These are phyloP conservation scores for Otolemur crassicaudatus DNA, from an alignment of 2,797 vertebrate species.

Conservation along the genomic window DNA sequence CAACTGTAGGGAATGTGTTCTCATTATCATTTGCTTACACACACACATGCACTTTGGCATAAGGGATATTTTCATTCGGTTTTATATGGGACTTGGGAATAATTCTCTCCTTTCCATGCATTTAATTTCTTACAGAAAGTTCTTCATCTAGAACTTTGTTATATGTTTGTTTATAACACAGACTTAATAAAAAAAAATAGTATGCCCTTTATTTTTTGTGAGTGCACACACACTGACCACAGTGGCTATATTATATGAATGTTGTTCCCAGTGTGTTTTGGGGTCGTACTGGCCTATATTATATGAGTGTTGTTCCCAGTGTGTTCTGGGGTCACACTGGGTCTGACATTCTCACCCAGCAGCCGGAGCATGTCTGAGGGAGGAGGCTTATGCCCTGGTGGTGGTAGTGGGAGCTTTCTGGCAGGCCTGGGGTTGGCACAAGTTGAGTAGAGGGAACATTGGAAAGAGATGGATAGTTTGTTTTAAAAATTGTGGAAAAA, in stretches of 20 bases:
- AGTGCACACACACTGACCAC: neutral
- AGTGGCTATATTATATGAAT: neutral
- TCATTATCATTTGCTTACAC: neutral
- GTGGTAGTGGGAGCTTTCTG: neutral
- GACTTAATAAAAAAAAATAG: constrained; percentile 29
- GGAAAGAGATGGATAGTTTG: neutral
- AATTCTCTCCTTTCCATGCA: constrained; percentile 59
- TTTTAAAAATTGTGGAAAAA: neutral
- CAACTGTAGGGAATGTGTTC: neutral
- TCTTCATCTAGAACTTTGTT: constrained; percentile 42
- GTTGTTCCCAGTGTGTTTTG: neutral
- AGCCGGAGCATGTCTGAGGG: neutral
- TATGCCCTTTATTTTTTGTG: neutral
- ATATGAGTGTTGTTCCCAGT: neutral
- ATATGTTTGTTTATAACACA: constrained; percentile 3
- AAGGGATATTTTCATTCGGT: constrained; percentile 31
- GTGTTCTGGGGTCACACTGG: neutral
- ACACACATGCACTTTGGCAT: neutral
- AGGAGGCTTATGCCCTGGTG: neutral
- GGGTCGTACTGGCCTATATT: neutral
- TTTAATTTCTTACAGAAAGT: constrained; percentile 14
- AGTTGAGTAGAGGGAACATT: neutral
- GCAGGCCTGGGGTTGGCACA: neutral
- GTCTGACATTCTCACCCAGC: neutral
- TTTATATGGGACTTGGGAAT: constrained; percentile 55